A percentile compares a stretch with the other conserved stretches of the same genome.
phyloP scores from a whole-genome alignment of 2,113 vertebrate genomes.

The Rhegmatorhina hoffmannsi region DNA sequence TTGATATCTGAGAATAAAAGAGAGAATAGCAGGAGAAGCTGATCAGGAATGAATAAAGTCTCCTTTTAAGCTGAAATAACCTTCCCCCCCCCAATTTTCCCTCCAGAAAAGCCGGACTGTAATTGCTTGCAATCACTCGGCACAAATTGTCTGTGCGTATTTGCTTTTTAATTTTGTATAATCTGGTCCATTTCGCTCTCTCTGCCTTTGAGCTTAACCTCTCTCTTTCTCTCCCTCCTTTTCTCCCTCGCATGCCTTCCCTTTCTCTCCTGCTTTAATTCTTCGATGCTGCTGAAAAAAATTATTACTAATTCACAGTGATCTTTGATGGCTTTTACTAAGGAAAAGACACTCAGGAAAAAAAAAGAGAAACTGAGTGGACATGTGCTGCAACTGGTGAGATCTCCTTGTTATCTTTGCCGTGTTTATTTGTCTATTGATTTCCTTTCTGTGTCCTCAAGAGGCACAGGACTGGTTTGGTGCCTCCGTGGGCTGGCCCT shows the following conservation, averaged over 20 bases:
- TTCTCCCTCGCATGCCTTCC: constrained; percentile 23
- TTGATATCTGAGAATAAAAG: constrained; percentile 84
- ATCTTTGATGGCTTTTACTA: constrained; percentile 73
- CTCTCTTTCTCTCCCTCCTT: constrained; percentile 62
- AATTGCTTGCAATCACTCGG: constrained; percentile 86
- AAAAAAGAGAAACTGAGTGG: constrained; percentile 30
- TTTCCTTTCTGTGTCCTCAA: neutral
- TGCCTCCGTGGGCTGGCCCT: neutral
- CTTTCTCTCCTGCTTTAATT: constrained; percentile 70
- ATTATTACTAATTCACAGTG: constrained; percentile 66
- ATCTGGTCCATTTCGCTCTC: constrained; percentile 85
- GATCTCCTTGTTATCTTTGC: constrained; percentile 54
- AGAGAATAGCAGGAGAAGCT: constrained; percentile 82
- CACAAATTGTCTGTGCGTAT: constrained; percentile 85
- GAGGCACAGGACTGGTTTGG: neutral
- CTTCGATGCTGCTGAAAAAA: constrained; percentile 68
- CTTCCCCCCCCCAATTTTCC: constrained; percentile 75
- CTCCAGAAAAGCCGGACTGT: constrained; percentile 84
- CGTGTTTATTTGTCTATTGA: constrained; percentile 48
- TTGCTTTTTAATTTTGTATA: constrained; percentile 91
- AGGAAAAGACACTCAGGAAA: constrained; percentile 70
- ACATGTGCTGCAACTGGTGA: constrained; percentile 51
- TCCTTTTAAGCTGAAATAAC: constrained; percentile 83
- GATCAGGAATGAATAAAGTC: constrained; percentile 87
- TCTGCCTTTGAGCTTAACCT: constrained; percentile 84